Evolutionary conservation across 1,140 invertebrate species (phyloP).

Genomic region (Pseudachorutes palmiensis): DNA sequence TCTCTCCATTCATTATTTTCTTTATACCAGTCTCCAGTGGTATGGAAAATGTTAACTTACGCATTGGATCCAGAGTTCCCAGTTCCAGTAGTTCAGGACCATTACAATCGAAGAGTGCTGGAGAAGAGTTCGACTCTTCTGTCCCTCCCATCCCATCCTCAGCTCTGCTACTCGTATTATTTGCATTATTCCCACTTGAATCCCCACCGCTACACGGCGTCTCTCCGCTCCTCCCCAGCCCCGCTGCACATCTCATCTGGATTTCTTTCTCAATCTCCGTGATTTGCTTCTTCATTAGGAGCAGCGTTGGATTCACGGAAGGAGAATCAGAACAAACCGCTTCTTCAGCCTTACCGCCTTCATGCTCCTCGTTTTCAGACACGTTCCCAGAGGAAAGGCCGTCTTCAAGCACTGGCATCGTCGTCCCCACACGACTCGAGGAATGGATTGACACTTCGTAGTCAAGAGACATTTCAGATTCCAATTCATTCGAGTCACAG

Average conservation of each 20-base stretch:
- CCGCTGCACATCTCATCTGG: constrained; percentile 49
- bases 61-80: constrained; percentile 56
- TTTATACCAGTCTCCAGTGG: background rate
- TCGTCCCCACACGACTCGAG: constrained; percentile 50
- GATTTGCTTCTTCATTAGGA: constrained; percentile 64
- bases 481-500: constrained; percentile 81
- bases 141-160: constrained; percentile 20
- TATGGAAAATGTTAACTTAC: constrained; percentile 26
- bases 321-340: constrained; percentile 15
- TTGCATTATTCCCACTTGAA: constrained; percentile 8
- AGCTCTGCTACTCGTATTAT: constrained; percentile 9
- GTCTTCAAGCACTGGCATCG: constrained; percentile 92
- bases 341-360: constrained; percentile 27
- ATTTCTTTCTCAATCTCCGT: constrained; percentile 65
- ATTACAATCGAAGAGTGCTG: constrained; percentile 33
- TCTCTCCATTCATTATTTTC: constrained; percentile 14
- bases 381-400: constrained; percentile 82
- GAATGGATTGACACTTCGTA: constrained; percentile 44
- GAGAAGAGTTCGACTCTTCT: constrained; percentile 19
- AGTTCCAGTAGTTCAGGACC: constrained; percentile 51
- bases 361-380: constrained; percentile 74
- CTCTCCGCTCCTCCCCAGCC: background rate
- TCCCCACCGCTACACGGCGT: constrained; percentile 4
- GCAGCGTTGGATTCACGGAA: constrained; percentile 44
- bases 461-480: constrained; percentile 63